Base-by-base conservation (phyloP, 2,888 invertebrate species). In the Limnephilus rhombicus region DNA sequence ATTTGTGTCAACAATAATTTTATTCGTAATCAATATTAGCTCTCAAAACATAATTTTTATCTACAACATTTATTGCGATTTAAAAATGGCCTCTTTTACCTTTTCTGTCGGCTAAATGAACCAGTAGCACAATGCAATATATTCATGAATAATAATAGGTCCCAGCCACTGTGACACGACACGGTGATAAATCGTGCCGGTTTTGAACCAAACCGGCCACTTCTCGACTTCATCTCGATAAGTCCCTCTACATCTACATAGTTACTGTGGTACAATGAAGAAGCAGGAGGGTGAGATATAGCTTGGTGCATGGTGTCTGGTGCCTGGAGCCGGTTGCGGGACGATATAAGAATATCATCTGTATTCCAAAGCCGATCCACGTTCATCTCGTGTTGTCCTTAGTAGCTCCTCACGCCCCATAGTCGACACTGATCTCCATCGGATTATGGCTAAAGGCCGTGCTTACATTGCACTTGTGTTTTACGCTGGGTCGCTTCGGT, bases 381-480 rank as follows among this genome's bases (percentile, higher is more conserved):
- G 37, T 85, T 41, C 41, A n/a, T 45, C 41, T 68, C 68, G 24
- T 80, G 88, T 68, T 37, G 53, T 53, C 88, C 88, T 49, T 68
- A 41, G 34, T 31, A 11, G 80, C 88, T 37, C 81, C 81, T 81
- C 89, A 80, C 89, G 89, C 80, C 89, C 53, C 80, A 68, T n/a
- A 31, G 68, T 29, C 88, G 37, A 24, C 81, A 45, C 80, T 89
- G 89, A 81, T 89, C 89, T 81, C 81, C 41, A 41, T 80, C 89
- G 80, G 81, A 89, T 89, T 89, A 81, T 41, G 89, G 80, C 89
- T 89, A 81, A 81, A 89, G 37, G 89, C 89, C 81, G 89, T 41
- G 81, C 81, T 89, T 87, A 87, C 87, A 87, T 53, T 68, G 68
- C 87, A 87, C 87, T 87, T 87, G 13, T 87, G 68, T 87, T 85